These are phyloP conservation scores for Buceros bicornis DNA, from an alignment of 2,797 vertebrate species.

Conservation along the genomic window DNA sequence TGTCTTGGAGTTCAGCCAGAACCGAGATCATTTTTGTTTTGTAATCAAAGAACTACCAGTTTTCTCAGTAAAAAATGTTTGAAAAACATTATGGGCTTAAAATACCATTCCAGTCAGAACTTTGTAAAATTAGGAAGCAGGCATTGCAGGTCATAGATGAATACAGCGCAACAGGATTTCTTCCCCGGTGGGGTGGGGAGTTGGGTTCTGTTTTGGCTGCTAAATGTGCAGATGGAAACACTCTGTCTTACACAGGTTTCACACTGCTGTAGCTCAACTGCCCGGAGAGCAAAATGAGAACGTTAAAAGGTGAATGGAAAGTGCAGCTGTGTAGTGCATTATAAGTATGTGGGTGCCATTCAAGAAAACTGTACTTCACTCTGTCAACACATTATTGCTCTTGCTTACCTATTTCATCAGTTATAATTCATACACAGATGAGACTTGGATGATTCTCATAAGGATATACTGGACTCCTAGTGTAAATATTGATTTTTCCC, in stretches of 20 bases:
- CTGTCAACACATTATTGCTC: background rate
- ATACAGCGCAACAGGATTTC: background rate
- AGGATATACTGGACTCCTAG: background rate
- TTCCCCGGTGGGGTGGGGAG: background rate
- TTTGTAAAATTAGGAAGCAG: conserved; percentile 43
- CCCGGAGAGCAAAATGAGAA: background rate
- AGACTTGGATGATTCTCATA: background rate
- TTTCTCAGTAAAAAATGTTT: conserved; percentile 57
- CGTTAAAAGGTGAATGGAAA: background rate
- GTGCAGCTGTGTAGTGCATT: background rate
- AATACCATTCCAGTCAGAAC: conserved; percentile 11
- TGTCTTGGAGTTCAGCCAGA: conserved; percentile 79
- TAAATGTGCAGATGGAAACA: fast-evolving
- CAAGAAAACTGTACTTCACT: background rate
- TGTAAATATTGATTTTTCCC: background rate
- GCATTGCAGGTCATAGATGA: conserved; percentile 36
- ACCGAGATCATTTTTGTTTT: conserved; percentile 82
- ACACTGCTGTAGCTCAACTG: background rate
- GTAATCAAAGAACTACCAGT: conserved; percentile 53
- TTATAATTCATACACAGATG: background rate
- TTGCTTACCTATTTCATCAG: background rate
- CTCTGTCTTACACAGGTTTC: background rate
- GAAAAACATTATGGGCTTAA: conserved; percentile 55
- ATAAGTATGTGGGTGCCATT: background rate
- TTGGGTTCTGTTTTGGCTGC: background rate